phyloP scores from a whole-genome alignment of 1,140 invertebrate species.

The Papilio polytes region DNA sequence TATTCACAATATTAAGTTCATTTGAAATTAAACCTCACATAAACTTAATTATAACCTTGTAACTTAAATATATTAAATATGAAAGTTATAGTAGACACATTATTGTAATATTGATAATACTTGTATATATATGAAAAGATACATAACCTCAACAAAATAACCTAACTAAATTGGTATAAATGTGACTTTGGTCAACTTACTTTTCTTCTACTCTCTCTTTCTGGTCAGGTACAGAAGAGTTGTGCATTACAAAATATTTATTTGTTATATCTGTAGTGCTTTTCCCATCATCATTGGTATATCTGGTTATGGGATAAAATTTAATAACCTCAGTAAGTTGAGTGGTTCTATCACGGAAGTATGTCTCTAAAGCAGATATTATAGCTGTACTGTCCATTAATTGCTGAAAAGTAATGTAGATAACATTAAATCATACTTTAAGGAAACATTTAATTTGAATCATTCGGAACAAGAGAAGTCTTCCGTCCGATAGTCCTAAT shows the following conservation, averaged over 20 bases:
- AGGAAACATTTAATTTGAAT: too few relatives aligned
- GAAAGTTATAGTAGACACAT: neutral
- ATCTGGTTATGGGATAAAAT: constrained; percentile 92
- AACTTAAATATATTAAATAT: too few relatives aligned
- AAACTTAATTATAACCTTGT: too few relatives aligned
- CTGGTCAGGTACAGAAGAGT: constrained; percentile 82
- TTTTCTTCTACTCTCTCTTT: constrained; percentile 85
- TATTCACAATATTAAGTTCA: too few relatives aligned
- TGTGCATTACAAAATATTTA: constrained; percentile 97
- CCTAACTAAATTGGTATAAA: neutral
- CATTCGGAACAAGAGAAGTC: too few relatives aligned
- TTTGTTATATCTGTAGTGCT: constrained; percentile 93
- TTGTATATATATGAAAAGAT: neutral
- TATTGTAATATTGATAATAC: neutral
- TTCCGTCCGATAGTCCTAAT: too few relatives aligned
- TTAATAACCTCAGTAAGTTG: constrained; percentile 89
- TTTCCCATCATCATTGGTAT: constrained; percentile 88
- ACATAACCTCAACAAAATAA: neutral
- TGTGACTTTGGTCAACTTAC: constrained; percentile 81
- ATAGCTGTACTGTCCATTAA: constrained; percentile 98
- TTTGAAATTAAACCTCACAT: too few relatives aligned
- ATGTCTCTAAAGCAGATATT: constrained; percentile 93
- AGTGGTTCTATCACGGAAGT: constrained; percentile 87
- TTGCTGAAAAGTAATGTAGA: constrained; percentile 85
- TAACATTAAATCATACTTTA: too few relatives aligned